Base-by-base conservation (phyloP, 1,140 invertebrate species). In the Bursaphelenchus mucronatus region DNA sequence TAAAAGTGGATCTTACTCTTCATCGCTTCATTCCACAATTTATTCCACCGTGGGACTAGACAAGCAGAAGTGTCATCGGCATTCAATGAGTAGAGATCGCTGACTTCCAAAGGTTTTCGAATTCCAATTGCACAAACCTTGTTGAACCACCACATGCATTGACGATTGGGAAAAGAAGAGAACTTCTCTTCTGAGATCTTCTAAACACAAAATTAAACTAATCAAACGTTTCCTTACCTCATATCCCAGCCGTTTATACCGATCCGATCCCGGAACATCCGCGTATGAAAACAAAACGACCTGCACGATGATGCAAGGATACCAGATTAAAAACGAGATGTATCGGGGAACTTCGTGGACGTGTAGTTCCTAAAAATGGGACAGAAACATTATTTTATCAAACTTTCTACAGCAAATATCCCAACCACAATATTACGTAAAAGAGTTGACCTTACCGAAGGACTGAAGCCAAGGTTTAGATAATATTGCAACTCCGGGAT, bases 141-240 rank as follows among this genome's bases (percentile, higher is more conserved):
- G 43, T 76, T 74, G 55, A 78, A 81, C 76, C 76, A 78, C 75
- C 78, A 81, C 61, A 76, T 57, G 0, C 63, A 68, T 30, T 74
- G 65, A 17, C 76, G 66, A 45, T 69, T 76, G 10, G 80, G 9
- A 46, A 78, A 78, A 5, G 77, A 78, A 49, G 59, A 65, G 13
- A 61, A 44, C 11, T 39, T 64, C 71, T 78, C 78, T 9, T 76
- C 76, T 39, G 77, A 76, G 39, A 44, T 30, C 44, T 66, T 67
- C 49, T 70, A 17, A 51, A 49, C 13, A 15, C 11, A 30, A 55
- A 11, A 46, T 4, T 55, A 67, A 59, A n/a, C 13, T 9, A 15
- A 51, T 44, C 21, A 59, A 40, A 59, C 4, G 51, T 15, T 51
- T 2, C 51, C 41, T 15, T 15, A 76, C 69, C 50, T 75, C 54